A percentile compares a stretch with the other conserved stretches of the same genome.
These are phyloP conservation scores for Elaphurus davidianus DNA, from an alignment of 2,113 vertebrate genomes.

Conservation along the genomic window DNA sequence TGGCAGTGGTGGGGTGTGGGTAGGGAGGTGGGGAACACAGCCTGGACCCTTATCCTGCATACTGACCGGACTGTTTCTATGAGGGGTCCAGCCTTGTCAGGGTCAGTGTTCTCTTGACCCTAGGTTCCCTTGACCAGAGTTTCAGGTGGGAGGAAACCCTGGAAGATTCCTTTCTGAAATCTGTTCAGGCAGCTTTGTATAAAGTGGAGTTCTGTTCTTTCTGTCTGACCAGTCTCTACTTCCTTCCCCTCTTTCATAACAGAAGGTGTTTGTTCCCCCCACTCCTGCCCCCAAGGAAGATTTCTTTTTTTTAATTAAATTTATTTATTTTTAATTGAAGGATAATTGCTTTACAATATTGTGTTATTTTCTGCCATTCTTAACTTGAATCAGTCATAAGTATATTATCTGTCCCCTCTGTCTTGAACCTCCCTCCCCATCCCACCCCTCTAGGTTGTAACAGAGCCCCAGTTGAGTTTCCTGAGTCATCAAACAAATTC, in stretches of 20 bases:
- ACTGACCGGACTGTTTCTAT: background rate
- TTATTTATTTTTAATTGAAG: background rate
- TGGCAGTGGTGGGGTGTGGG: background rate
- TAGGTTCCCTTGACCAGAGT: background rate
- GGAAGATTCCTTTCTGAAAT: background rate
- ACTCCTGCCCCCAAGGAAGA: background rate
- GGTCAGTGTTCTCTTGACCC: background rate
- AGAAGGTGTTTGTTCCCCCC: background rate
- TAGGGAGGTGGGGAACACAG: background rate
- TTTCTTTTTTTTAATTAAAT: background rate
- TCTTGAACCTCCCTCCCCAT: background rate
- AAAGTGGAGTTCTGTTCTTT: background rate
- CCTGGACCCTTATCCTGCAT: background rate
- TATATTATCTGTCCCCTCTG: background rate
- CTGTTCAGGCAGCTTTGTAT: background rate
- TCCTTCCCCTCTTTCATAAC: background rate
- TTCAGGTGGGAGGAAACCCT: background rate
- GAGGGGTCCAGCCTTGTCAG: background rate
- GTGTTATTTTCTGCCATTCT: background rate
- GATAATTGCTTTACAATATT: background rate
- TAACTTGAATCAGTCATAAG: background rate
- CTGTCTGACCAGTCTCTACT: background rate
- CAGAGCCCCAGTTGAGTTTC: background rate
- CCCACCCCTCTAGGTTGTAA: background rate
- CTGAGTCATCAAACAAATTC: background rate